These are phyloP conservation scores for Machimus rusticus DNA, from an alignment of 2,888 invertebrate species.

Conservation along the genomic window DNA sequence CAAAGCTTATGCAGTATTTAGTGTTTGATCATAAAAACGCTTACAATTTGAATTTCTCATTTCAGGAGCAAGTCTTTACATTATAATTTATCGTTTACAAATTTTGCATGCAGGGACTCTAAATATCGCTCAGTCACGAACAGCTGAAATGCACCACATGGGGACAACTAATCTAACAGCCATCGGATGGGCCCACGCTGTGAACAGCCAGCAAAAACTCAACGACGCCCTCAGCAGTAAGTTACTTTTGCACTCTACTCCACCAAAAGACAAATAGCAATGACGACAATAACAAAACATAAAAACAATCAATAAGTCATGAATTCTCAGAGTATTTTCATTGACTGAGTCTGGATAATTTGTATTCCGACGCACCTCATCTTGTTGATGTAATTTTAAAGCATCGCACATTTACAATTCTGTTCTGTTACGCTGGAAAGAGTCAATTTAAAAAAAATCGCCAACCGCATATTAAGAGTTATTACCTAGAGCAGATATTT, in stretches of 20 bases:
- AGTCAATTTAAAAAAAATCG: not conserved
- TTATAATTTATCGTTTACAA: constrained; percentile 18
- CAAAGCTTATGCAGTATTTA: not conserved
- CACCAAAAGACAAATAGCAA: not conserved
- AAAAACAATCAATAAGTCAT: not conserved
- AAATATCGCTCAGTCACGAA: not conserved
- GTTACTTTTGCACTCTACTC: constrained; percentile 43
- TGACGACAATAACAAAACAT: not conserved
- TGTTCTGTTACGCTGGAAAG: not conserved
- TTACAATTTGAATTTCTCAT: not conserved
- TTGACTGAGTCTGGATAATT: not conserved
- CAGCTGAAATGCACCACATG: not conserved
- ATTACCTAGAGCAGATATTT: not conserved
- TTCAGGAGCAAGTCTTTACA: not conserved
- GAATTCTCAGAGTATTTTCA: not conserved
- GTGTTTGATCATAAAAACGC: not conserved
- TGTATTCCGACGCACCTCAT: too few species aligned
- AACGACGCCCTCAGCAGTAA: constrained; percentile 69
- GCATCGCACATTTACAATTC: not conserved
- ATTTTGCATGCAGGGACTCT: constrained; percentile 23
- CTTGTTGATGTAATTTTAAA: not conserved
- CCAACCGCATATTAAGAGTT: not conserved
- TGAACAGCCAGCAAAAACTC: constrained; percentile 74
- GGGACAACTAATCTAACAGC: constrained; percentile 70
- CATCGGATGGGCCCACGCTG: constrained; percentile 86